phyloP scores from a whole-genome alignment of 2,888 invertebrate genomes.

The Cephalotes varians region DNA sequence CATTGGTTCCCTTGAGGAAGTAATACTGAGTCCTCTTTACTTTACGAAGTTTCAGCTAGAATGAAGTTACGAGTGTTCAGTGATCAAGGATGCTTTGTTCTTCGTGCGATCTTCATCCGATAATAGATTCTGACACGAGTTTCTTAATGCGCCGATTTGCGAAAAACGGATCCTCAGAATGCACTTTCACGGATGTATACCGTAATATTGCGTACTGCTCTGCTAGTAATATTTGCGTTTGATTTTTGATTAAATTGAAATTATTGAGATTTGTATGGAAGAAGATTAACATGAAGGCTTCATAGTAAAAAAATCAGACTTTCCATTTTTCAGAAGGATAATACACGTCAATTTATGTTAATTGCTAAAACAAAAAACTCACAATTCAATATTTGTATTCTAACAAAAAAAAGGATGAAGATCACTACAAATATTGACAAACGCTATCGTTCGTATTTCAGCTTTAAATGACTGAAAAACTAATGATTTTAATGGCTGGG shows the following conservation, averaged over 20 bases:
- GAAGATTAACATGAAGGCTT: background rate
- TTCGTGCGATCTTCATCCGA: background rate
- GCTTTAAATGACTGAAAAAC: background rate
- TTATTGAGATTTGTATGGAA: background rate
- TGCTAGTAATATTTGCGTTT: background rate
- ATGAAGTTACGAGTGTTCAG: constrained; percentile 9
- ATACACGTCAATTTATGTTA: background rate
- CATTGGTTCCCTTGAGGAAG: background rate
- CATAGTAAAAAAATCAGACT: background rate
- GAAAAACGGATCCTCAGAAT: background rate
- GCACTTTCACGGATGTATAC: background rate
- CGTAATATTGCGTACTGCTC: background rate
- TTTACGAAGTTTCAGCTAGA: background rate
- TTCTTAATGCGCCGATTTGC: background rate
- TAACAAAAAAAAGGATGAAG: background rate
- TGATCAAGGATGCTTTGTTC: background rate
- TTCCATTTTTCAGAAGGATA: background rate
- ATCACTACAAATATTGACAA: background rate
- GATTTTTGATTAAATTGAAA: background rate
- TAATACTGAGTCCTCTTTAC: constrained; percentile 15
- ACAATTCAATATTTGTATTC: background rate
- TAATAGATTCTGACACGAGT: background rate
- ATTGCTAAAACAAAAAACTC: background rate
- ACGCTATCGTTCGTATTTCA: background rate
- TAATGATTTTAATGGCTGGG: constrained; percentile 1